Conservation (phyloP, 2,797 vertebrate genomes). For the Sciaenops ocellatus region DNA sequence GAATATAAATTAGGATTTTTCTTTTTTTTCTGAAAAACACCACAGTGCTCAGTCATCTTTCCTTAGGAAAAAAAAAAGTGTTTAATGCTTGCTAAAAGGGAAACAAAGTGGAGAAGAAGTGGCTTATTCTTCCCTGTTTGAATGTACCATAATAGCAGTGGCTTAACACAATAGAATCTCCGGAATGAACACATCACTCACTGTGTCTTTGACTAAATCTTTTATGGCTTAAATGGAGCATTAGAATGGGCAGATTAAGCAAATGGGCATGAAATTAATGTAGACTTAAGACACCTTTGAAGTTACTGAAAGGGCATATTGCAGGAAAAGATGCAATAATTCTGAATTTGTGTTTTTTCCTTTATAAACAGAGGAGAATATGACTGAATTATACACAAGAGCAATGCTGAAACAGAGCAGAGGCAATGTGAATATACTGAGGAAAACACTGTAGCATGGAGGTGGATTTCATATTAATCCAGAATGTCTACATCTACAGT, state of each 20-base stretch:
- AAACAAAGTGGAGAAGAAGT: conserved; percentile 25
- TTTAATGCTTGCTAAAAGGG: conserved; percentile 15
- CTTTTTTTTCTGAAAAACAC: conserved; percentile 26
- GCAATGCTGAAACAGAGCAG: neutral
- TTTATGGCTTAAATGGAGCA: conserved; percentile 53
- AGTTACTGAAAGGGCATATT: conserved; percentile 20
- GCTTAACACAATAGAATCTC: conserved; percentile 33
- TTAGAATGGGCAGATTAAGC: conserved; percentile 54
- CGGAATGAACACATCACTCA: conserved; percentile 47
- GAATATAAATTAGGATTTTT: conserved; percentile 37
- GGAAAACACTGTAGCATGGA: neutral
- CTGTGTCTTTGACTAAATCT: conserved; percentile 33
- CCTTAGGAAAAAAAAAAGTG: conserved; percentile 17
- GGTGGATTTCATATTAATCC: neutral
- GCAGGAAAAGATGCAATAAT: conserved; percentile 7
- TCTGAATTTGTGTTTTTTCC: conserved; percentile 19
- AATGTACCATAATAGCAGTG: conserved; percentile 5
- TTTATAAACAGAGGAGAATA: neutral
- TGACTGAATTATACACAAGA: neutral
- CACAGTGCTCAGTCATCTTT: conserved; percentile 7
- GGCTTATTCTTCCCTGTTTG: conserved; percentile 31
- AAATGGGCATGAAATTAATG: conserved; percentile 52
- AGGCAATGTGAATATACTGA: neutral
- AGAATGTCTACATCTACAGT: neutral
- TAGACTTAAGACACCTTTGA: conserved; percentile 37